Evolutionary conservation across 1,140 invertebrate genomes (phyloP).

Genomic region (Polypedilum vanderplanki): DNA sequence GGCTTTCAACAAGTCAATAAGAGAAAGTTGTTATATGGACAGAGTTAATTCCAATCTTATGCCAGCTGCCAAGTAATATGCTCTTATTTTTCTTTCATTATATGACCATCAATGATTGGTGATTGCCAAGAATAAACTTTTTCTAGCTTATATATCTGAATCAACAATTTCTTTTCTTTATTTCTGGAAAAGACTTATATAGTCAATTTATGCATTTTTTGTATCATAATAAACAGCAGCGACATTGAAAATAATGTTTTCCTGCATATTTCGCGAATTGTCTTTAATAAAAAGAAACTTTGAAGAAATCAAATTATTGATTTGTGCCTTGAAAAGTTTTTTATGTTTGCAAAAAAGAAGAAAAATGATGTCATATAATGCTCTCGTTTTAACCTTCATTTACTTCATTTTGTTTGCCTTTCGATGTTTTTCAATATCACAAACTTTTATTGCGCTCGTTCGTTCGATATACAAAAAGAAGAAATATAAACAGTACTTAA

Average conservation of each 20-base stretch:
- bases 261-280: background rate
- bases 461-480: background rate
- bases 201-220: background rate
- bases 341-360: background rate
- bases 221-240: background rate
- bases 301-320: constrained; percentile 13
- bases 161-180: background rate
- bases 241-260: background rate
- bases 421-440: background rate
- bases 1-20: constrained; percentile 15
- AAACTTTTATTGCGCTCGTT: background rate
- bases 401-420: background rate
- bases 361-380: background rate
- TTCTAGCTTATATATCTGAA: background rate
- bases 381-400: background rate
- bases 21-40: background rate
- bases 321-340: background rate
- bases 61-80: background rate
- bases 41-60: background rate
- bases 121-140: background rate
- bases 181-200: no score
- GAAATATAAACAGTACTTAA: background rate
- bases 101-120: background rate
- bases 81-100: no score
- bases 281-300: background rate